Conservation (phyloP, 1,140 invertebrate species). For the Procambarus clarkii region DNA sequence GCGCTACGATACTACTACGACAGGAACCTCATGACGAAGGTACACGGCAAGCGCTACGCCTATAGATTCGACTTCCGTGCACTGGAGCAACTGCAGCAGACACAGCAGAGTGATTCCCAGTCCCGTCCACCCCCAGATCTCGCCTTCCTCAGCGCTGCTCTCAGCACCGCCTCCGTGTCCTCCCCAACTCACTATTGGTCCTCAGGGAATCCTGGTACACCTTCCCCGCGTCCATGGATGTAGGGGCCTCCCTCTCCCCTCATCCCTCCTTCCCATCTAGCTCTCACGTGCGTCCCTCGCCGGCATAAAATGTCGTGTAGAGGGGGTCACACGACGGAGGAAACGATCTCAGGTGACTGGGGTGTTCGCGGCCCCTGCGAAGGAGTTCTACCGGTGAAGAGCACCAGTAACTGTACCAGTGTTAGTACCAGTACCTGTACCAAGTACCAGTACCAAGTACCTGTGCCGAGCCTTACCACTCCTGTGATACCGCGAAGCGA, state of each 20-base stretch:
- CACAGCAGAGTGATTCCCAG: conserved; percentile 87
- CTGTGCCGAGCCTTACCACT: conserved; percentile 23
- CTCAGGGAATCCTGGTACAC: conserved; percentile 26
- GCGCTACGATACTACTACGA: conserved; percentile 90
- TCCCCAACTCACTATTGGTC: conserved; percentile 38
- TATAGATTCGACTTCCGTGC: conserved; percentile 99
- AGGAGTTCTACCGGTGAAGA: not conserved
- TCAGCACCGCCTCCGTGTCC: conserved; percentile 44
- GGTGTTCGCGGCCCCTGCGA: conserved; percentile 6
- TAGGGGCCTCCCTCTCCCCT: not conserved
- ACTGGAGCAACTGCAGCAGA: conserved; percentile 92
- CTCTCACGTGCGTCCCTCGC: not conserved
- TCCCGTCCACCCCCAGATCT: conserved; percentile 45
- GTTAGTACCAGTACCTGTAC: not conserved
- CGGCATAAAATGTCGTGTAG: not conserved
- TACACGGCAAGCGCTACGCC: conserved; percentile 96
- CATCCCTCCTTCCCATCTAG: not conserved
- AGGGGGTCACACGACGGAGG: conserved; percentile 4
- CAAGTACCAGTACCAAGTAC: conserved; percentile 4
- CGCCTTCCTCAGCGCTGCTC: conserved; percentile 46
- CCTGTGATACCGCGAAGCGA: conserved; percentile 44
- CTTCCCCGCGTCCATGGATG: conserved; percentile 46
- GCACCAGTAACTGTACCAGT: conserved; percentile 23
- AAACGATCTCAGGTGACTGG: conserved; percentile 60
- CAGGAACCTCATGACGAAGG: conserved; percentile 99